Percentiles rank a stretch among this genome's conserved stretches.
Evolutionary conservation across 2,888 invertebrate genomes (phyloP).

Genomic region (Caenorhabditis panamensis): DNA sequence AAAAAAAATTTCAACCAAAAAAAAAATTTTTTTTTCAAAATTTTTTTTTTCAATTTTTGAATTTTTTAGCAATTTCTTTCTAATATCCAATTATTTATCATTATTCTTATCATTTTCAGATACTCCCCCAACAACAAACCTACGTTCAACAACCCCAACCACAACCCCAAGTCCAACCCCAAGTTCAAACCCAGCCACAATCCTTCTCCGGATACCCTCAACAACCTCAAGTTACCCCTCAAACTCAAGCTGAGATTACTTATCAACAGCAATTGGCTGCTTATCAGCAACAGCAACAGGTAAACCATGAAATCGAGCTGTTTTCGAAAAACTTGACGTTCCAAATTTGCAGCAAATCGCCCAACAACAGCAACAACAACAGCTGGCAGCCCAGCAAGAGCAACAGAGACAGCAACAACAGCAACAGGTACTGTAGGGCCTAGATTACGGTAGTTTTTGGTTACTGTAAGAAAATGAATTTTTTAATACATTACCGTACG

Average conservation of each 20-base stretch:
- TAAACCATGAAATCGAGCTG: not conserved
- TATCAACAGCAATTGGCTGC: conserved; percentile 53
- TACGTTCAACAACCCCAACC: conserved; percentile 36
- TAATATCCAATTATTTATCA: too few relatives aligned
- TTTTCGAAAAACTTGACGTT: not conserved
- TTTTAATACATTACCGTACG: too few relatives aligned
- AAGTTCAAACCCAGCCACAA: too few relatives aligned
- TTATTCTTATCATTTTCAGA: too few relatives aligned
- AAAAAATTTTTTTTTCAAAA: too few relatives aligned
- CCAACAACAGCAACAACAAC: conserved; percentile 42
- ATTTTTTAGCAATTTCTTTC: too few relatives aligned
- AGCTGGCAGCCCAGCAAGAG: not conserved
- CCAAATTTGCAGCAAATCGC: conserved; percentile 31
- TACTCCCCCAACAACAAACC: too few relatives aligned
- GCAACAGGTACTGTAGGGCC: not conserved
- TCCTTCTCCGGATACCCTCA: conserved; percentile 43
- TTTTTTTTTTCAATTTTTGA: too few relatives aligned
- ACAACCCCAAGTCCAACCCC: too few relatives aligned
- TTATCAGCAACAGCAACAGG: conserved; percentile 56
- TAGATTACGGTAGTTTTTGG: too few relatives aligned
- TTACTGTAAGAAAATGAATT: too few relatives aligned
- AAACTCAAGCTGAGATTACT: conserved; percentile 24
- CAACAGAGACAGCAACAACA: not conserved
- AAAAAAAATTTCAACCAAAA: too few relatives aligned
- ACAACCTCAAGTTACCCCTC: conserved; percentile 13